Evolutionary conservation across 2,797 vertebrate species (phyloP), one percentile per base, ranked within the genome.

Genomic region (Molossus alvarezi): DNA sequence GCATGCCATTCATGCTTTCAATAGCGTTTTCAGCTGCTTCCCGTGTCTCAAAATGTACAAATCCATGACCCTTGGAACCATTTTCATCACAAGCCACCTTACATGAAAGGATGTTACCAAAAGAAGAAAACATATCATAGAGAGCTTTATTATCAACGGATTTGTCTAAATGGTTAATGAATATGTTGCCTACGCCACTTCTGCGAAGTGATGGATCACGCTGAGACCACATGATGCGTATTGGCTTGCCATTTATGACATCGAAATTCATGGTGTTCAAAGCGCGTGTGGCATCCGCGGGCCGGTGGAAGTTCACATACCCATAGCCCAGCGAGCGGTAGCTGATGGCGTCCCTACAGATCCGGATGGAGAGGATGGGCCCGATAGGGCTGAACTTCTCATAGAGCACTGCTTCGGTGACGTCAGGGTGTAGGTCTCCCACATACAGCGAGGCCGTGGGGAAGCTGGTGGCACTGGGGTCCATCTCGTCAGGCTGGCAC

Each of bases 11-110:
- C 99, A 99, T 99, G 99, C 99, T 99, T 98, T 99, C 99, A 98
- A 99, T 99, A 98, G 99, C 99, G 96, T 99, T 99, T 98, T 99
- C 99, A 90, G 99, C 99, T 88, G 99, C 99, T 98, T 99, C 99
- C 86, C 99, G 99, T 95, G 99, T 99, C 98, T 99, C 99, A 99
- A 99, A 99, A 98, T 99, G 99, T 96, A 99, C 99, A 99, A 99
- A 99, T 97, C 99, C 99, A 98, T 99, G 99, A 97, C 99, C 99
- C 98, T 99, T 99, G 97, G 99, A 99, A 97, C 99, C 99, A 99
- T 99, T 99, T 98, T 99, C 99, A 99, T 99, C 99, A 98, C 99
- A 99, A 98, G 99, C 99, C 98, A 99, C 99, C 99, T 99, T 99
- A 98, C 99, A 99, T 17, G 99, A 99, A 1, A 99, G 98, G 98